Percentiles rank a stretch among this genome's conserved stretches.
Evolutionary conservation across 2,888 invertebrate species (phyloP).

Genomic region (Hedya salicella): DNA sequence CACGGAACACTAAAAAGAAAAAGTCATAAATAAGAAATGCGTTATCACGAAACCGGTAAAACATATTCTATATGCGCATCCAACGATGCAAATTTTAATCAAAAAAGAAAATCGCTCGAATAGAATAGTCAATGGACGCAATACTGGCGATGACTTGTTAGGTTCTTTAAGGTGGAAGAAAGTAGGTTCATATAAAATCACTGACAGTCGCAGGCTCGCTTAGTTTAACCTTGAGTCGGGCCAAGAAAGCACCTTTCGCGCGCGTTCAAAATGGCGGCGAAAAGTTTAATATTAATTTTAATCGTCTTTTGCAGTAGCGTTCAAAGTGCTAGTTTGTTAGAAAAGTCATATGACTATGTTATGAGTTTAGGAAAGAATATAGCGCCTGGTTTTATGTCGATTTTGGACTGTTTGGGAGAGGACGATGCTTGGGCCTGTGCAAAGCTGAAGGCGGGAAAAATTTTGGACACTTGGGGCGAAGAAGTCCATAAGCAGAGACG

Average conservation of each 20-base stretch:
- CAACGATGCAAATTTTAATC: neutral
- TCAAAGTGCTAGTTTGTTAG: conserved; percentile 69
- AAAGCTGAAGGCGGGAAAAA: conserved; percentile 80
- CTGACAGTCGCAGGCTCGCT: conserved; percentile 52
- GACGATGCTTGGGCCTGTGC: conserved; percentile 83
- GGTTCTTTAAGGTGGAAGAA: conserved; percentile 56
- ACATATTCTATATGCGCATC: neutral
- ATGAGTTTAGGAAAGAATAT: conserved; percentile 71
- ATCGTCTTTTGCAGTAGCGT: conserved; percentile 56
- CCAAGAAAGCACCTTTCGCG: conserved; percentile 52
- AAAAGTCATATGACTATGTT: conserved; percentile 74
- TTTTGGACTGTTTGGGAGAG: conserved; percentile 81
- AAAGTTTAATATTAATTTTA: conserved; percentile 59
- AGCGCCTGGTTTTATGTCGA: conserved; percentile 81
- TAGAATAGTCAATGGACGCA: conserved; percentile 6
- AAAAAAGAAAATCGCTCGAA: neutral
- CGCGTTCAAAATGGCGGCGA: conserved; percentile 61
- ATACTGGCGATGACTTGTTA: neutral
- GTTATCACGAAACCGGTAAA: conserved; percentile 30
- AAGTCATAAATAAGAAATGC: conserved; percentile 19
- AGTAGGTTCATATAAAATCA: conserved; percentile 60
- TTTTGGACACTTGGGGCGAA: conserved; percentile 75
- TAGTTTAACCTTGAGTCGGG: conserved; percentile 66
- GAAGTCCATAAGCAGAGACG: conserved; percentile 69
- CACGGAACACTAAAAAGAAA: conserved; percentile 40